These are phyloP conservation scores for Mactra quadrangularis DNA, from an alignment of 1,140 invertebrate genomes.

Conservation along the genomic window DNA sequence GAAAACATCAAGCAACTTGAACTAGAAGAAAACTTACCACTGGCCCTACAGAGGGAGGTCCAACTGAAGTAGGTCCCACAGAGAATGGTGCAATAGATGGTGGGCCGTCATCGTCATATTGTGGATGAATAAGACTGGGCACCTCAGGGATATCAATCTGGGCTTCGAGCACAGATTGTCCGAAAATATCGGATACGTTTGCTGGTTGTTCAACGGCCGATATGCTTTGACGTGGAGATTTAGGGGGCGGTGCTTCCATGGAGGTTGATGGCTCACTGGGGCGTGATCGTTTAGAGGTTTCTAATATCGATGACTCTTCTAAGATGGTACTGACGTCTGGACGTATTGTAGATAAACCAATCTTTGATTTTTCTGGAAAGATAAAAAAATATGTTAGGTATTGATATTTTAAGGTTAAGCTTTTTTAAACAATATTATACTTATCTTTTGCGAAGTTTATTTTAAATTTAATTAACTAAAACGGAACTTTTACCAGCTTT, in stretches of 20 bases:
- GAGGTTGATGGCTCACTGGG: conserved; percentile 7
- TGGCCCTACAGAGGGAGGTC: conserved; percentile 72
- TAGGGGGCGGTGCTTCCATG: conserved; percentile 24
- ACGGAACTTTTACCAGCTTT: too few species aligned
- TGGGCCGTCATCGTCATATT: conserved; percentile 68
- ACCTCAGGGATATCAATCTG: conserved; percentile 62
- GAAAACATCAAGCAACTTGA: too few species aligned
- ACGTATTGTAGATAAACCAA: conserved; percentile 54
- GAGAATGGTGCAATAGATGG: conserved; percentile 76
- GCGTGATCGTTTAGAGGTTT: conserved; percentile 49
- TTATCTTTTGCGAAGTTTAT: too few species aligned
- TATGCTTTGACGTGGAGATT: conserved; percentile 25
- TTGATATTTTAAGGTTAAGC: too few species aligned
- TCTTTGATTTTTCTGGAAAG: conserved; percentile 46
- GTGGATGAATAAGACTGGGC: conserved; percentile 45
- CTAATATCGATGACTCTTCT: conserved; percentile 66
- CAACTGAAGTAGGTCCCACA: conserved; percentile 73
- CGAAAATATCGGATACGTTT: conserved; percentile 52
- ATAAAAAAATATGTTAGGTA: too few species aligned
- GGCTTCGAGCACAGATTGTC: conserved; percentile 57
- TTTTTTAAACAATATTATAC: too few species aligned
- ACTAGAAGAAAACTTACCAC: too few species aligned
- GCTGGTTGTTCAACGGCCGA: conserved; percentile 18
- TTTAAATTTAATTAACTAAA: too few species aligned
- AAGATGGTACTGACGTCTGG: conserved; percentile 73